Conservation (phyloP, 2,113 vertebrate species). For the Smithornis capensis region DNA sequence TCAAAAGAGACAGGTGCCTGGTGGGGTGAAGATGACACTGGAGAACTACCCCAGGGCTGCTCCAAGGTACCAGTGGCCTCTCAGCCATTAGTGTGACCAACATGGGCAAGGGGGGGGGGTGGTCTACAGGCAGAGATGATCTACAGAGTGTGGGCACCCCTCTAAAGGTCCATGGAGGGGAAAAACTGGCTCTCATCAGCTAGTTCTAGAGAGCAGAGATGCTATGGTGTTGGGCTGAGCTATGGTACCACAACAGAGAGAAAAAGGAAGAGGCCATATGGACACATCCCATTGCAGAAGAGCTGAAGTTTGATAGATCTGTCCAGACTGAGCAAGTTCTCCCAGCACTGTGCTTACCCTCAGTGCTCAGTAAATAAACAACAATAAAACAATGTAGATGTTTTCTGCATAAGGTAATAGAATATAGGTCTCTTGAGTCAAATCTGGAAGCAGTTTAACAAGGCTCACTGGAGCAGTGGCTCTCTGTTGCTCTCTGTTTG, state of each 20-base stretch:
- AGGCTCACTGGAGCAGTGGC: not conserved
- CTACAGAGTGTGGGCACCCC: not conserved
- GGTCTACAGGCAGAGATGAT: not conserved
- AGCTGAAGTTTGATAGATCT: not conserved
- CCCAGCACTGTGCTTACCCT: not conserved
- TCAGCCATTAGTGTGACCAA: not conserved
- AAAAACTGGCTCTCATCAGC: not conserved
- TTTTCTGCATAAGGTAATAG: constrained; percentile 44
- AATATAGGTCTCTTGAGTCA: constrained; percentile 21
- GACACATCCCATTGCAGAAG: not conserved
- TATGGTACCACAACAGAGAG: accelerated
- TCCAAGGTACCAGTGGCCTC: accelerated
- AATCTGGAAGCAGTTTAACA: constrained; percentile 41
- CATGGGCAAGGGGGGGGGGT: not conserved
- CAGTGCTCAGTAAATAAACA: constrained; percentile 25
- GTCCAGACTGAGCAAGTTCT: not conserved
- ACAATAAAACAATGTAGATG: constrained; percentile 18
- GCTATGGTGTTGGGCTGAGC: not conserved
- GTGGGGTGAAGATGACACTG: not conserved
- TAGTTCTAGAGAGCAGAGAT: not conserved
- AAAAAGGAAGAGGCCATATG: not conserved
- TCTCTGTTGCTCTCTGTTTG: constrained; percentile 50
- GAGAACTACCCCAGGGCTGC: accelerated
- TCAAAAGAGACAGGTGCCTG: accelerated
- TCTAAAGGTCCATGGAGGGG: not conserved